Percentiles rank a stretch among this genome's conserved stretches.
Evolutionary conservation across 1,140 invertebrate genomes (phyloP).

Genomic region (Phymorhynchus buccinoides): DNA sequence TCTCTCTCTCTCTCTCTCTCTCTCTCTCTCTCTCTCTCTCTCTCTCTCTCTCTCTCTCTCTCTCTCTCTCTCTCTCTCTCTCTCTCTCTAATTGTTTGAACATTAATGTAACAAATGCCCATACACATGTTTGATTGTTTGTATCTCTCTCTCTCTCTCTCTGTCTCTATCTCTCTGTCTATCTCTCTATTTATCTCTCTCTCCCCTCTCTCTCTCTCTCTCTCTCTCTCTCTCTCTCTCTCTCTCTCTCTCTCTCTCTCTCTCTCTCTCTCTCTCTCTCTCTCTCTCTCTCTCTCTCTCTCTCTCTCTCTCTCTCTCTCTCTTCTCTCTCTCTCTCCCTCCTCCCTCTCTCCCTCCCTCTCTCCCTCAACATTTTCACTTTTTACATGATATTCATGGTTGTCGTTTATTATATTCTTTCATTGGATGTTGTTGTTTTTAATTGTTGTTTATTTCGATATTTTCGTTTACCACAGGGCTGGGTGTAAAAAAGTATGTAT

Average conservation of each 20-base stretch:
- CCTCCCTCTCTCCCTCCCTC: background rate
- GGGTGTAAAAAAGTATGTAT: no score
- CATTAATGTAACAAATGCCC: no score
- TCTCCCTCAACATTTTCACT: background rate
- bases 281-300: background rate
- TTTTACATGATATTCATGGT: no score
- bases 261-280: background rate
- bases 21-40: no score
- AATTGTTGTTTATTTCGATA: no score
- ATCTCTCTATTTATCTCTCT: background rate
- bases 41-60: background rate
- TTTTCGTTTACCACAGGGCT: no score
- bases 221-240: background rate
- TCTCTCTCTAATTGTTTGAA: no score
- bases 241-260: background rate
- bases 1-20: background rate
- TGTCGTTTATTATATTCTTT: no score
- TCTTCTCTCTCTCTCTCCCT: no score
- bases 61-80: background rate
- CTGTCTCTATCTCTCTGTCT: no score
- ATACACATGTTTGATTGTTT: no score
- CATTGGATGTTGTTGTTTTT: no score
- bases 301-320: background rate
- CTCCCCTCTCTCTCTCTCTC: background rate
- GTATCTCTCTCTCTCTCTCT: slow-evolving; percentile 8